Evolutionary conservation across 2,888 invertebrate genomes (phyloP), one percentile per base, ranked within the genome.

Genomic region (Zelleria hepariella): DNA sequence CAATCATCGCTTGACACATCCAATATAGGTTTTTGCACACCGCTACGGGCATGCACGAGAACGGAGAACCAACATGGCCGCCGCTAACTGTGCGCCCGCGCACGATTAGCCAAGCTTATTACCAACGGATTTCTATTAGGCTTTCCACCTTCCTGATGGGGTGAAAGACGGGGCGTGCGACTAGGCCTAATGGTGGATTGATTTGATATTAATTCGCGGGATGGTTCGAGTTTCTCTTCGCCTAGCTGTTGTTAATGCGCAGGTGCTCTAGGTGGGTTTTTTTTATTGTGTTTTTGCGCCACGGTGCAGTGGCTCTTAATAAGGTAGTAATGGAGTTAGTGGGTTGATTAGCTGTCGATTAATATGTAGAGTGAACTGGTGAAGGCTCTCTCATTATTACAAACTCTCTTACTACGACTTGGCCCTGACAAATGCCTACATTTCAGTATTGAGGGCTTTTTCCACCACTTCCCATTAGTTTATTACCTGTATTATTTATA

Each of bases 1-100:
- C 85, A 80, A 87, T 87, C 87, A 87, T 85, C 71, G 72, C 82
- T 75, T 87, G 87, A 87, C 87, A 86, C 82, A 86, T 87, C 87
- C 87, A 87, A 87, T 87, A 86, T 86, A 73, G 76, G 77, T 86
- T 87, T 87, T 87, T 87, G 74, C 72, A 65, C 75, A 42, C 65
- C 72, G 69, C 68, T 71, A 70, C 72, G 73, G 73, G 72, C 74
- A 72, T 51, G 32, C 26, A 53, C 58, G 32, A 42, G 48, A n/a
- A 26, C 47, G 8, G 54, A 15, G 51, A n/a, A 26, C 47, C 78
- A 77, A 81, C 76, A 81, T 80, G 80, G 72, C 73, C 68, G 67
- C 62, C 72, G 72, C 68, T 78, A 79, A 78, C 78, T 78, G 78
- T 79, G 71, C 70, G 74, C 80, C 80, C 78, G 79, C 77, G 80